Evolutionary conservation across 2,113 vertebrate genomes (phyloP), one percentile per base, ranked within the genome.

Genomic region (Peucedramus taeniatus): DNA sequence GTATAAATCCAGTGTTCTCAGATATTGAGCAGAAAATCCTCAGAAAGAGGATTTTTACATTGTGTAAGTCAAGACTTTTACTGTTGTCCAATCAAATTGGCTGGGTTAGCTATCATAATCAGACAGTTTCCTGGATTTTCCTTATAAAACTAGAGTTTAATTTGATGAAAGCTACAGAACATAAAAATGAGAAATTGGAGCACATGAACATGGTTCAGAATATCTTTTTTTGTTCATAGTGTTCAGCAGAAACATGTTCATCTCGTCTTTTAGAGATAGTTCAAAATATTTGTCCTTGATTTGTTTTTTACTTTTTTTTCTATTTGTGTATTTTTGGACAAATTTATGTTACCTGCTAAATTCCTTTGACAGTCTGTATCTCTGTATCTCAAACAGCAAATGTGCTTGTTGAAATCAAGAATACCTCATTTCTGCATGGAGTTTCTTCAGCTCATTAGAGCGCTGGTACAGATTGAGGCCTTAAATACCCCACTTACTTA

Each of bases 1-100:
- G 1, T 18, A 10, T 37, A 75, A 60, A 87, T 40, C 2, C 10
- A 50, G 3, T 0, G 0, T 33, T 49, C 3, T 39, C 10, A 66
- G 20, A 21, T 74, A 53, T 3, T 39, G 24, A 68, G 13, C 3
- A 54, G 56, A 80, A 71, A 53, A 15, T 44, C 9, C 13, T 49
- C 16, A 20, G 26, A 56, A 31, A 33, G 7, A 39, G 8, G 2
- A 40, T 45, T 69, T 82, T 81, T 50, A 33, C 3, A n/a, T 1
- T 10, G 6, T 30, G 2, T 35, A 53, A 61, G 1, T 3, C 17
- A 40, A 63, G 3, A 33, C 37, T 83, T 86, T 92, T 69, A 13
- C 39, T 44, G 2, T 37, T 64, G 2, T 76, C 10, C 5, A 72
- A 49, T 17, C 14, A 5, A 45, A 44, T 31, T 70, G 2, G 4